Evolutionary conservation across 2,888 invertebrate genomes (phyloP).

Genomic region (Drymonia ruficornis): DNA sequence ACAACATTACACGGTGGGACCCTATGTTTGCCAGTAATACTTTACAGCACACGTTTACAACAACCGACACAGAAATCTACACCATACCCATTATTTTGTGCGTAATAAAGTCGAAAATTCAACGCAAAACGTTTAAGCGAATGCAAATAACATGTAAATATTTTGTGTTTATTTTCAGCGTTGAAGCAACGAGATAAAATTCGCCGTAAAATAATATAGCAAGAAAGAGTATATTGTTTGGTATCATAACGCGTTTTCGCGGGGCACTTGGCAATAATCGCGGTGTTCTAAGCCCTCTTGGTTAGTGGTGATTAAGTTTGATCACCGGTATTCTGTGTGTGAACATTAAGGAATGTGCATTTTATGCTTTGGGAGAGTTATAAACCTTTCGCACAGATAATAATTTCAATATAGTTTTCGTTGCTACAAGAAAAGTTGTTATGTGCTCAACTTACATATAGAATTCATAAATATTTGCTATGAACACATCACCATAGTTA

Average conservation of each 20-base stretch:
- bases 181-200: constrained; percentile 70
- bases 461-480: too few species aligned
- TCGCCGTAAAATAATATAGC: constrained; percentile 67
- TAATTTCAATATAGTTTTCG: too few species aligned
- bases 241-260: constrained; percentile 57
- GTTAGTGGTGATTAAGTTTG: constrained; percentile 51
- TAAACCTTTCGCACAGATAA: too few species aligned
- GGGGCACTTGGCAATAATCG: constrained; percentile 46
- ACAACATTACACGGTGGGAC: constrained; percentile 65
- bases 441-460: too few species aligned
- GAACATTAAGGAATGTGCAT: constrained; percentile 39
- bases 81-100: constrained; percentile 39
- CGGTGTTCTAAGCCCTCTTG: constrained; percentile 48
- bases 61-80: constrained; percentile 43
- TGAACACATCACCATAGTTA: too few species aligned
- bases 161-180: constrained; percentile 66
- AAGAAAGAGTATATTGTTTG: constrained; percentile 64
- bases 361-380: constrained; percentile 24
- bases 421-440: too few species aligned
- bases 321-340: constrained; percentile 41
- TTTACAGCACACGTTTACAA: constrained; percentile 59
- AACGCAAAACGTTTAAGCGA: constrained; percentile 41
- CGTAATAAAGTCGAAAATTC: constrained; percentile 54
- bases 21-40: constrained; percentile 70
- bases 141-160: constrained; percentile 62